Evolutionary conservation across 2,113 vertebrate genomes (phyloP).

Genomic region (Poecilia latipinna): DNA sequence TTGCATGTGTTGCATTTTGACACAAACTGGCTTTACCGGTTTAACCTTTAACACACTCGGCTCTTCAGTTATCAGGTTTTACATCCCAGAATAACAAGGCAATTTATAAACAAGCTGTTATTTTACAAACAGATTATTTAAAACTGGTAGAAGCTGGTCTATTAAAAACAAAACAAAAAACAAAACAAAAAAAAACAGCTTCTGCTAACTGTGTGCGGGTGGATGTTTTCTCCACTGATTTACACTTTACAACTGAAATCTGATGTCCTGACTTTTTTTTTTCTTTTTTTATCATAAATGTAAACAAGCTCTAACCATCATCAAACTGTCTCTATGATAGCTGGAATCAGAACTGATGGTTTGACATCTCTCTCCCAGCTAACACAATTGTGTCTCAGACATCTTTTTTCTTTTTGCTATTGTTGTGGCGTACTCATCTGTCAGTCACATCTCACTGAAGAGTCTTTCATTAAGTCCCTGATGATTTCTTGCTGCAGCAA

Average conservation of each 20-base stretch:
- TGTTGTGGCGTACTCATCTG: constrained; percentile 31
- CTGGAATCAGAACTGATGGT: constrained; percentile 43
- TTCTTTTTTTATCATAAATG: neutral
- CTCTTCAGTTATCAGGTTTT: too few relatives aligned
- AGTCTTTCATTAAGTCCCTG: constrained; percentile 67
- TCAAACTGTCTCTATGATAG: constrained; percentile 24
- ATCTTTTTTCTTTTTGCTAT: constrained; percentile 9
- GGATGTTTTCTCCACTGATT: neutral
- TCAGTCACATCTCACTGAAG: constrained; percentile 48
- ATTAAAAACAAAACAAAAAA: too few relatives aligned
- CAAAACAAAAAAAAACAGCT: too few relatives aligned
- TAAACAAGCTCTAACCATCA: neutral
- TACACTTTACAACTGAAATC: neutral
- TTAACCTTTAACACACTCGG: too few relatives aligned
- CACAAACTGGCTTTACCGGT: too few relatives aligned
- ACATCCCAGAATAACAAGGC: too few relatives aligned
- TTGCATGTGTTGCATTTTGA: too few relatives aligned
- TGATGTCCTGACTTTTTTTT: neutral
- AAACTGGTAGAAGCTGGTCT: too few relatives aligned
- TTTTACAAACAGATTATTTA: too few relatives aligned
- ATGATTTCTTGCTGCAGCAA: constrained; percentile 59
- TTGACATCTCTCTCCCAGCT: constrained; percentile 40
- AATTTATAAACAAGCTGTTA: too few relatives aligned
- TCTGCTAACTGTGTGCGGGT: neutral
- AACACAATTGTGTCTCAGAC: constrained; percentile 27